Evolutionary conservation across 2,888 invertebrate species (phyloP).

Genomic region (Byasa hedistus): DNA sequence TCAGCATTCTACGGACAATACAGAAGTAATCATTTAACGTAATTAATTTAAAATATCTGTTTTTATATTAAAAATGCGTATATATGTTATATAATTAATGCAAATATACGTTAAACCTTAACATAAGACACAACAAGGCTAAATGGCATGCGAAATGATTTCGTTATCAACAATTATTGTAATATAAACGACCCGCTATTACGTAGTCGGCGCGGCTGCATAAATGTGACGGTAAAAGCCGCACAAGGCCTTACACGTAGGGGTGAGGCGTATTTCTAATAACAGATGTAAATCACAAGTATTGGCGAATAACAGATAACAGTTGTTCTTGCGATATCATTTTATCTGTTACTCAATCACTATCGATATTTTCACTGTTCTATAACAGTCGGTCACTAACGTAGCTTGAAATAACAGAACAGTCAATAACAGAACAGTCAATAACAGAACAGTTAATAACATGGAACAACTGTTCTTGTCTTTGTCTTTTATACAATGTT

Average conservation of each 20-base stretch:
- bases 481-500: too few species aligned
- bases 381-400: too few species aligned
- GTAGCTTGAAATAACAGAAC: too few species aligned
- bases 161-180: conserved; percentile 36
- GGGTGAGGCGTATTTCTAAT: too few species aligned
- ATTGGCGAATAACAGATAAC: too few species aligned
- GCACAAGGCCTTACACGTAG: conserved; percentile 58
- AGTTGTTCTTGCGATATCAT: too few species aligned
- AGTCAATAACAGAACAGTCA: too few species aligned
- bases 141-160: conserved; percentile 29
- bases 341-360: too few species aligned
- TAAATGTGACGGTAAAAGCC: conserved; percentile 32
- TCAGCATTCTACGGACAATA: conserved; percentile 68
- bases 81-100: conserved; percentile 5
- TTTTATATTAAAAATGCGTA: conserved; percentile 3
- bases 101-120: neutral
- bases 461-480: too few species aligned
- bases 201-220: conserved; percentile 35
- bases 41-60: conserved; percentile 4
- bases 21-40: conserved; percentile 47
- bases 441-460: too few species aligned
- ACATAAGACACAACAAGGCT: neutral
- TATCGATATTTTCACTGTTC: too few species aligned
- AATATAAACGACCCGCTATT: conserved; percentile 35
- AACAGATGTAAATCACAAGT: too few species aligned